phyloP scores from a whole-genome alignment of 1,140 invertebrate species.

The Galleria mellonella region DNA sequence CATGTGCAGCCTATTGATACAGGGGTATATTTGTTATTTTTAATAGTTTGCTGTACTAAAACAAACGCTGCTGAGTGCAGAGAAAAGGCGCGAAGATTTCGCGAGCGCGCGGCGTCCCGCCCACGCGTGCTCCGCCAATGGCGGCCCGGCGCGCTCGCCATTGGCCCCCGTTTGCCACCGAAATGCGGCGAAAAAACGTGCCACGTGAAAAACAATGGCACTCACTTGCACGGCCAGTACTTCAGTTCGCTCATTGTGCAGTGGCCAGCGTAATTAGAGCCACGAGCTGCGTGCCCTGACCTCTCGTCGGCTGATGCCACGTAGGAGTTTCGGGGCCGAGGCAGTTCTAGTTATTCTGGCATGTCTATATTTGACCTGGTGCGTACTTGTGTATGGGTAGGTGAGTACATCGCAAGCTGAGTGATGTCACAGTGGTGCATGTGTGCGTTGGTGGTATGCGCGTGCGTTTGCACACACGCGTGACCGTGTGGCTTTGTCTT shows the following conservation, averaged over 20 bases:
- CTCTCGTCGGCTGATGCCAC: neutral
- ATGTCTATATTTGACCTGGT: neutral
- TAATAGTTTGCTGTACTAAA: too few species aligned
- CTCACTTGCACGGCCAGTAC: constrained; percentile 37
- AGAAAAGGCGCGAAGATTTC: constrained; percentile 38
- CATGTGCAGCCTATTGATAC: too few species aligned
- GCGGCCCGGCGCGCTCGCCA: constrained; percentile 20
- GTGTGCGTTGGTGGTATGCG: constrained; percentile 8
- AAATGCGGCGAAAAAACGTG: constrained; percentile 43
- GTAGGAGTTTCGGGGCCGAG: neutral
- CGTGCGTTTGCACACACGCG: too few species aligned
- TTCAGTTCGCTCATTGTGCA: constrained; percentile 19
- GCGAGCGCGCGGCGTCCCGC: constrained; percentile 29
- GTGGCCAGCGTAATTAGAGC: constrained; percentile 15
- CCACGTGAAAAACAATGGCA: constrained; percentile 59
- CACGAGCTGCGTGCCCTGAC: constrained; percentile 3
- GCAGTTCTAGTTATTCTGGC: neutral
- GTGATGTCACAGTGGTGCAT: constrained; percentile 7
- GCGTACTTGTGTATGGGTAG: neutral
- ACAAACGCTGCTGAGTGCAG: constrained; percentile 19
- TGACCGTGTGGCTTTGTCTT: too few species aligned
- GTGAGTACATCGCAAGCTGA: neutral
- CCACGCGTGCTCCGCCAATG: constrained; percentile 42
- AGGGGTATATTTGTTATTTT: too few species aligned
- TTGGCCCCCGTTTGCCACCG: constrained; percentile 27